Conservation (phyloP, 2,113 vertebrate species). For the Embiotoca jacksoni region DNA sequence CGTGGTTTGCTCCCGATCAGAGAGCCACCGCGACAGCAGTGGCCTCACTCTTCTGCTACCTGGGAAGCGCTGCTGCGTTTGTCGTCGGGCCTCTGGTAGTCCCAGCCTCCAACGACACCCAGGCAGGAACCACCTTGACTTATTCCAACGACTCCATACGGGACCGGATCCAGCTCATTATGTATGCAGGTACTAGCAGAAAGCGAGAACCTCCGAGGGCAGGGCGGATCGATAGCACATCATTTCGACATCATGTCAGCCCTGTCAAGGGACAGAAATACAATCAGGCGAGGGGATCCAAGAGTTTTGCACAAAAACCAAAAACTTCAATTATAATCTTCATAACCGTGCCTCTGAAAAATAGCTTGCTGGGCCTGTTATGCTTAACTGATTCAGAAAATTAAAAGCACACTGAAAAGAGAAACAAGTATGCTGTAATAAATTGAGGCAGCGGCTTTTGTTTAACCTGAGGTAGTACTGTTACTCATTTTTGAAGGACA, state of each 20-base stretch:
- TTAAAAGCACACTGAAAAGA: constrained; percentile 72
- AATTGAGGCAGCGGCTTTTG: constrained; percentile 61
- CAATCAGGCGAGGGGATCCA: constrained; percentile 59
- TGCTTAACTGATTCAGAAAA: constrained; percentile 86
- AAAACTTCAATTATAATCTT: constrained; percentile 56
- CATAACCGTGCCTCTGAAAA: constrained; percentile 57
- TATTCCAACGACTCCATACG: constrained; percentile 82
- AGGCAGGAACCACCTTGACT: constrained; percentile 37
- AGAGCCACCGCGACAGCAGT: constrained; percentile 96
- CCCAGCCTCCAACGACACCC: constrained; percentile 90
- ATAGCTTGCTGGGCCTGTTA: constrained; percentile 66
- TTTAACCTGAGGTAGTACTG: constrained; percentile 52
- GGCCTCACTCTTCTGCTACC: constrained; percentile 90
- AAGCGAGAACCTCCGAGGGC: constrained; percentile 16
- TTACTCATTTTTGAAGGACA: constrained; percentile 56
- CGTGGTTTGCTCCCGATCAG: constrained; percentile 96
- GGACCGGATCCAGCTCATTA: constrained; percentile 91
- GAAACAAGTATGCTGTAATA: constrained; percentile 55
- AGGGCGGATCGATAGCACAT: constrained; percentile 51
- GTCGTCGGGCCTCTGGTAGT: constrained; percentile 93
- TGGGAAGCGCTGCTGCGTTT: constrained; percentile 90
- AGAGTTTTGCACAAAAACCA: constrained; percentile 29
- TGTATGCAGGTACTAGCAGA: constrained; percentile 90
- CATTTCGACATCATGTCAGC: constrained; percentile 57
- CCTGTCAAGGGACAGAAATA: constrained; percentile 55